Percentiles rank a stretch among this genome's conserved stretches.
phyloP scores from a whole-genome alignment of 2,113 vertebrate genomes.

The Pelodiscus sinensis region DNA sequence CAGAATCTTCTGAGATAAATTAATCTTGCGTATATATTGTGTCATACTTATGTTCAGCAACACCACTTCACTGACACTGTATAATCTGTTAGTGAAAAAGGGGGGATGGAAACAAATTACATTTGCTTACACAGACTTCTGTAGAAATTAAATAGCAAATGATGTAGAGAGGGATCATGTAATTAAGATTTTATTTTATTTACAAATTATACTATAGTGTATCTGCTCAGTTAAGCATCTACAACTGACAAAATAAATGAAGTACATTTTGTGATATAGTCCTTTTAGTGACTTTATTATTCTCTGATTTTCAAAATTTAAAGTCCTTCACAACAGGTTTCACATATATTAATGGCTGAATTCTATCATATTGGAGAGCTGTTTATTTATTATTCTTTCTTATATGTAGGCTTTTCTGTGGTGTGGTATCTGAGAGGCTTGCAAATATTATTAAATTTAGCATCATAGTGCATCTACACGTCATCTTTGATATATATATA shows the following conservation, averaged over 20 bases:
- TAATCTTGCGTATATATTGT: conserved; percentile 28
- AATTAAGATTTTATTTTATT: conserved; percentile 9
- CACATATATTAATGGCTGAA: background rate
- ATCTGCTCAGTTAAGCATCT: conserved; percentile 29
- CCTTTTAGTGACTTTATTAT: background rate
- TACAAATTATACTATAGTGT: background rate
- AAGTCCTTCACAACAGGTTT: background rate
- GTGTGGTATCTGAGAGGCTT: background rate
- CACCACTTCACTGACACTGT: conserved; percentile 34
- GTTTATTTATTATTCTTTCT: conserved; percentile 8
- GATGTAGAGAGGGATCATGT: background rate
- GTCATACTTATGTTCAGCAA: background rate
- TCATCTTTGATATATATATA: too few relatives aligned
- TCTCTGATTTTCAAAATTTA: conserved; percentile 36
- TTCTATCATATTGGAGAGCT: background rate
- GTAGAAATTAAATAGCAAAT: background rate
- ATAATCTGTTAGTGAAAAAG: background rate
- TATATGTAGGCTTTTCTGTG: background rate
- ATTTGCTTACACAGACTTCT: background rate
- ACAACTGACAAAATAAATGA: conserved; percentile 15
- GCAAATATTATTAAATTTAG: background rate
- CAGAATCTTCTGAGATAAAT: conserved; percentile 5
- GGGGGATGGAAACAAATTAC: background rate
- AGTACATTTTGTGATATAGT: background rate
- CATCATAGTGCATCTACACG: fast-evolving